Evolutionary conservation across 2,888 invertebrate species (phyloP), one percentile per base, ranked within the genome.

Genomic region (Harpagoxenus sublaevis): DNA sequence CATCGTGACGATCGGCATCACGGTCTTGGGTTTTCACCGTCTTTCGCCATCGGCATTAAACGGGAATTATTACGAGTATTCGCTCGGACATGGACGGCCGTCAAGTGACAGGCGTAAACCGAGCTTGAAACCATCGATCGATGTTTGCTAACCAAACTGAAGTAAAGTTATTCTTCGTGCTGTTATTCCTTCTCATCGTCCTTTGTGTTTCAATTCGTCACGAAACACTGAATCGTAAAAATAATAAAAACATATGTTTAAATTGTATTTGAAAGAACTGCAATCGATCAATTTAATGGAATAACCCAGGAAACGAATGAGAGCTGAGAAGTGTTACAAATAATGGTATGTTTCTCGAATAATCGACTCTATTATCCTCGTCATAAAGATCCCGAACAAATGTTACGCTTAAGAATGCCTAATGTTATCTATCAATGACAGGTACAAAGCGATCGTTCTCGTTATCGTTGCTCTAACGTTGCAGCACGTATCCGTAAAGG

Each of bases 401-500:
- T 28, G 48, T 79, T 45, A 79, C 48, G 71, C 48, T 28, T 35
- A 28, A 77, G 35, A 66, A 63, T 57, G 48, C 39, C 78, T 51
- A 83, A 66, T 74, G 83, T 51, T 73, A 60, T 51, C 71, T 73
- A 28, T 73, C 53, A 62, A 66, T 68, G 83, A 78, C 83, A 66
- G 51, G 60, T 78, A 68, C 57, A 65, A 57, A 78, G 31, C 39
- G 83, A 78, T 83, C 78, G 57, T 28, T 45, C 60, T 60, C 83
- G 15, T 77, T 83, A 62, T 73, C 35, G 60, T 45, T 57, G 18
- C 10, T 6, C 79, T n/a, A 48, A 62, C 31, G n/a, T 78, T 81
- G 68, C 57, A 78, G 81, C 57, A 85, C 81, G 78, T 23, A 87
- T 86, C 86, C 73, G 86, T 83, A 85, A 85, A 86, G 86, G 85